Base-by-base conservation (phyloP, 92 coral and sea anemone genomes). In the Hydrozoanthus gracilis region DNA sequence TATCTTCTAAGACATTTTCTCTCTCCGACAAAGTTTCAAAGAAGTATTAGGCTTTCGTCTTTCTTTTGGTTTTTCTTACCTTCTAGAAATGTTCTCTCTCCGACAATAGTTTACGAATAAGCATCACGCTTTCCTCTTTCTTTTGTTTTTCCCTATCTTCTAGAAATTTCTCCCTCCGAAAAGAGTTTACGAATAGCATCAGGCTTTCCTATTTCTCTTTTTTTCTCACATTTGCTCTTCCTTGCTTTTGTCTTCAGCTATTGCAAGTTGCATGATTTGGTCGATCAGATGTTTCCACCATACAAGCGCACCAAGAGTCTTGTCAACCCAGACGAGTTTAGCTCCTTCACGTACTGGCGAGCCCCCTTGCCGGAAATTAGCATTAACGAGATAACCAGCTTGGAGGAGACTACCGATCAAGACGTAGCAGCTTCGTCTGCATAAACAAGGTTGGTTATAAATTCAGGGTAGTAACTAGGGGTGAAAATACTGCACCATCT, bases 251-350 rank as follows among this genome's bases (percentile, higher is more conserved):
- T 64, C 84, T 65, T 13, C 66, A 96, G 99, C 12, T 96, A 96
- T 90, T 87, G 95, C 45, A 91, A 90, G 49, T 90, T 96, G 46
- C 93, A 94, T 54, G 95, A 93, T 78, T 86, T 96, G 62, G 99
- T 96, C 75, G 99, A 96, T 72, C 99, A 96, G 84, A 96, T 96
- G 98, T 96, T 96, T 84, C 98, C 99, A 6, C 97, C 99, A 54
- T 95, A 90, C 90, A 91, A 92, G 73, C 89, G 89, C 7, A 86
- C 95, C 44, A 86, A 91, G 55, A 95, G 89, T 60, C 95, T 96
- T 13, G 83, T 93, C 58, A 98, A 95, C 54, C 92, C 98, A 5
- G 99, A 95, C 86, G 97, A 96, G 78, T 96, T 96, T 83, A 96
- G 99, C 75, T 90, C 99, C 83, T 96, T 96, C 72, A 96, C 98